Conservation (phyloP, 2,797 vertebrate genomes). For the Danio jaintianensis region DNA sequence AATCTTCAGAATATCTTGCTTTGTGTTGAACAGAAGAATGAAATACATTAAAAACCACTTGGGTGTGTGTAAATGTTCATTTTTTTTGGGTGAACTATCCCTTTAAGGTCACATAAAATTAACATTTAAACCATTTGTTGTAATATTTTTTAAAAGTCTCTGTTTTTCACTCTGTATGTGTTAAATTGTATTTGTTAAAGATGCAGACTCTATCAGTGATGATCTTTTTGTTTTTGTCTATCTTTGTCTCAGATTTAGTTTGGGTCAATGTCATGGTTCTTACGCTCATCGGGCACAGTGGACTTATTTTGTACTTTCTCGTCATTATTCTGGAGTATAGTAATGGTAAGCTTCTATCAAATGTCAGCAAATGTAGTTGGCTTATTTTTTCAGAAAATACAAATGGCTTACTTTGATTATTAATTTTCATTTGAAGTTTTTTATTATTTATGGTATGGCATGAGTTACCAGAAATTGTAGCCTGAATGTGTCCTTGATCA, state of each 20-base stretch:
- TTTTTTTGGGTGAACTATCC: too few relatives aligned
- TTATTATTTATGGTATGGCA: not conserved
- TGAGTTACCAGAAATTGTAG: not conserved
- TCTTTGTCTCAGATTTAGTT: slow-evolving; percentile 32
- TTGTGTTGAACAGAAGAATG: too few relatives aligned
- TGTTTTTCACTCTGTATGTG: not conserved
- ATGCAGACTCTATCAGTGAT: not conserved
- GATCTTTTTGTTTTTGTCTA: not conserved
- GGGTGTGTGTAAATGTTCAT: too few relatives aligned
- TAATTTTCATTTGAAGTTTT: not conserved
- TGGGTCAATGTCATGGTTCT: slow-evolving; percentile 6
- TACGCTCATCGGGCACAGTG: slow-evolving; percentile 4
- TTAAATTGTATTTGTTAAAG: not conserved
- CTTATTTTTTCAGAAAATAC: not conserved
- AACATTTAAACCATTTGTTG: too few relatives aligned
- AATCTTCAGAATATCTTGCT: too few relatives aligned
- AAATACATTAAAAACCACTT: too few relatives aligned
- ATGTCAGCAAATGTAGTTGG: not conserved
- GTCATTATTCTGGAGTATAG: slow-evolving; percentile 23
- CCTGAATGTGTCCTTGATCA: not conserved
- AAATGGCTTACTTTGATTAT: not conserved
- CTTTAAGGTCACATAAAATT: too few relatives aligned
- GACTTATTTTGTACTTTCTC: slow-evolving; percentile 17
- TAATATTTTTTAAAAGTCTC: too few relatives aligned
- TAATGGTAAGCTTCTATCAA: not conserved